A percentile compares a stretch with the other conserved stretches of the same genome.
Evolutionary conservation across 2,888 invertebrate species (phyloP).

Genomic region (Drymonia ruficornis): DNA sequence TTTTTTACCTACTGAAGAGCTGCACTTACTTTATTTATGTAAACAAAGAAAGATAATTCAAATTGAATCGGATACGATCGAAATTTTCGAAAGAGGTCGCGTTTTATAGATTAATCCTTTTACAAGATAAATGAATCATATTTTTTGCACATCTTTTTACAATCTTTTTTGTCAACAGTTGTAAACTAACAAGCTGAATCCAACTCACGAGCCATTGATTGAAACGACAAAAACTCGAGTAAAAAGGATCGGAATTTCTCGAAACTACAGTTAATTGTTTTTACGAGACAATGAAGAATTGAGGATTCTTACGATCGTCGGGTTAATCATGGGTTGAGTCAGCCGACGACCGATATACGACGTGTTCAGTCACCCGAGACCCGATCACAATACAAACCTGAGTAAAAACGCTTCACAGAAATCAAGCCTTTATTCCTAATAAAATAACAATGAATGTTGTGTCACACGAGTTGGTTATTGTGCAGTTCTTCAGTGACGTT

Average conservation of each 20-base stretch:
- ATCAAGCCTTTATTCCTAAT: not conserved
- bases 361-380: conserved; percentile 7
- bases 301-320: conserved; percentile 8
- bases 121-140: not conserved
- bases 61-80: not conserved
- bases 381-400: not conserved
- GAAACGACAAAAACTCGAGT: not conserved
- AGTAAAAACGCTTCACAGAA: not conserved
- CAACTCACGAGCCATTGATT: not conserved
- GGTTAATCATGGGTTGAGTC: conserved; percentile 35
- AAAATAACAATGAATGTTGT: not conserved
- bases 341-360: conserved; percentile 17
- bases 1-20: too few relatives aligned
- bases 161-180: not conserved
- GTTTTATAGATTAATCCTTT: not conserved
- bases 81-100: not conserved
- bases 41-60: too few relatives aligned
- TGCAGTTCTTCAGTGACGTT: not conserved
- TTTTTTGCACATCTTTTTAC: not conserved
- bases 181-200: not conserved
- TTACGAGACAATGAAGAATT: conserved; percentile 22
- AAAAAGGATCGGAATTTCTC: conserved; percentile 11
- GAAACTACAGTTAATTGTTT: conserved; percentile 18
- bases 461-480: not conserved
- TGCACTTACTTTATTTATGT: too few relatives aligned